These are phyloP conservation scores for Clinocottus analis DNA, from an alignment of 2,113 vertebrate species.

Conservation along the genomic window DNA sequence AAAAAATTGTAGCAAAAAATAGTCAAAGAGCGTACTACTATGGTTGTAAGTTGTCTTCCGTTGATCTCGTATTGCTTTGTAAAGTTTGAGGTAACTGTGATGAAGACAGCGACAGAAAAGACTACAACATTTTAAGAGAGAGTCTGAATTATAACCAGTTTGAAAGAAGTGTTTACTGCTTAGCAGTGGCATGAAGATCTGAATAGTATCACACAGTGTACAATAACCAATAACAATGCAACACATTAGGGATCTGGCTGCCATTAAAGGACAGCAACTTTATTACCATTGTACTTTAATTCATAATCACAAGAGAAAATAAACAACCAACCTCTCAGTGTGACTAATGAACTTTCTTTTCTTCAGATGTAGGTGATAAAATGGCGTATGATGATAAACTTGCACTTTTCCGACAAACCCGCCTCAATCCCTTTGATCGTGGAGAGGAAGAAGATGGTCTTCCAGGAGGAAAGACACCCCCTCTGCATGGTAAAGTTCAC, in stretches of 20 bases:
- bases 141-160: background rate
- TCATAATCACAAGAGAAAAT: background rate
- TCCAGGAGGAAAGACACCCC: slow-evolving; percentile 62
- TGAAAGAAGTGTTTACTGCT: background rate
- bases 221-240: background rate
- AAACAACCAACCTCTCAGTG: background rate
- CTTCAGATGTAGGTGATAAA: slow-evolving; percentile 81
- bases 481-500: slow-evolving; percentile 82
- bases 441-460: slow-evolving; percentile 79
- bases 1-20: background rate
- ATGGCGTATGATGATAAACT: slow-evolving; percentile 95
- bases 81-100: background rate
- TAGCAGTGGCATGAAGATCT: background rate
- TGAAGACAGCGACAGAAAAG: background rate
- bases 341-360: slow-evolving; percentile 27
- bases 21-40: background rate
- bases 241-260: background rate
- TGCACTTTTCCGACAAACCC: slow-evolving; percentile 93
- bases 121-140: background rate
- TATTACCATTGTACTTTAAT: background rate
- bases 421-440: slow-evolving; percentile 96
- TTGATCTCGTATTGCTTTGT: background rate
- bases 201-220: background rate
- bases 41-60: background rate
- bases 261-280: background rate